Conservation (phyloP, 1,140 invertebrate genomes). For the Polypedilum pembai region DNA sequence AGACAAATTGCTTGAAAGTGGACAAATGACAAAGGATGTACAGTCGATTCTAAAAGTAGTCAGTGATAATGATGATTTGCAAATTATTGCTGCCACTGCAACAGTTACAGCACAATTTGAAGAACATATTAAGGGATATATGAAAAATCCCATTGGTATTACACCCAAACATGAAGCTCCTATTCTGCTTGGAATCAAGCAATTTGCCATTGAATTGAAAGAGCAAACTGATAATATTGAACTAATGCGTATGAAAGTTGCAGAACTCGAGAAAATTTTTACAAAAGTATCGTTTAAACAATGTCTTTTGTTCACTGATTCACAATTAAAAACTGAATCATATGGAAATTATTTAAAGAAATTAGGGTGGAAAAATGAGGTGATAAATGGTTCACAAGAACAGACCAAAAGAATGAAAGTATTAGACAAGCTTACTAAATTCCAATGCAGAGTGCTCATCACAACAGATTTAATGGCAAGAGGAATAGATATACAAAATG, state of each 20-base stretch:
- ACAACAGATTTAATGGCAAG: constrained; percentile 84
- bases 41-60: constrained; percentile 68
- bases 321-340: constrained; percentile 65
- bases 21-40: constrained; percentile 66
- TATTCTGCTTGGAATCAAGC: constrained; percentile 66
- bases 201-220: constrained; percentile 57
- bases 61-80: constrained; percentile 58
- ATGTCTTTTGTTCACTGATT: constrained; percentile 85
- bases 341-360: constrained; percentile 61
- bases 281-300: constrained; percentile 71
- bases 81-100: constrained; percentile 87
- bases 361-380: constrained; percentile 61
- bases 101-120: constrained; percentile 80
- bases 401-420: constrained; percentile 69
- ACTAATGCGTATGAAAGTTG: constrained; percentile 62
- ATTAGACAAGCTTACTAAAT: constrained; percentile 67
- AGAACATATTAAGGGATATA: constrained; percentile 64
- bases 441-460: constrained; percentile 73
- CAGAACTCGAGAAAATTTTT: constrained; percentile 63
- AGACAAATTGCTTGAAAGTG: constrained; percentile 79
- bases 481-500: constrained; percentile 85
- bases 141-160: constrained; percentile 70
- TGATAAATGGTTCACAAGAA: constrained; percentile 66
- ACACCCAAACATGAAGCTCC: constrained; percentile 53
- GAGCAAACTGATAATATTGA: constrained; percentile 53